phyloP scores from a whole-genome alignment of 2,113 vertebrate species.

The Lamprologus speciosus region DNA sequence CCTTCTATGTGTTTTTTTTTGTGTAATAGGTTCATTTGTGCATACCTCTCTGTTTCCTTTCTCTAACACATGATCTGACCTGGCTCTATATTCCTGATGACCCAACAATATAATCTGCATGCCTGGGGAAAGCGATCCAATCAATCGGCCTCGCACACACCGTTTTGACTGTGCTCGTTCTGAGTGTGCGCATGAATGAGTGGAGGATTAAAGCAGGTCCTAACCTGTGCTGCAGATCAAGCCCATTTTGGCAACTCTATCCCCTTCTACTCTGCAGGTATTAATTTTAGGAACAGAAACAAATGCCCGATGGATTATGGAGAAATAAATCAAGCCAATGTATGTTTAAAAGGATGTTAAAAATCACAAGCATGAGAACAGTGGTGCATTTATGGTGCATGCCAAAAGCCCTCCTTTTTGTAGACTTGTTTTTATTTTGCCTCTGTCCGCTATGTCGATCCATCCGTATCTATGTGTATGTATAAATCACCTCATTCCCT shows the following conservation, averaged over 20 bases:
- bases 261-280: neutral
- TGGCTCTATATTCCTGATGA: constrained; percentile 21
- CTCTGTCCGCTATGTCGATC: neutral
- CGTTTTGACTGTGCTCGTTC: neutral
- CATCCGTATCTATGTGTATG: neutral
- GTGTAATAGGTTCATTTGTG: neutral
- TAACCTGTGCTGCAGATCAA: neutral
- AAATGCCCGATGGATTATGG: neutral
- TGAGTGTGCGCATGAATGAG: neutral
- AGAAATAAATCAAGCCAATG: neutral
- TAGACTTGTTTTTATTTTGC: neutral
- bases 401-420: neutral
- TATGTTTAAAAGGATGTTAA: neutral
- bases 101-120: constrained; percentile 43
- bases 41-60: neutral
- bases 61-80: neutral
- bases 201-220: neutral
- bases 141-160: constrained; percentile 8
- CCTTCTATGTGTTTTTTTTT: rapidly evolving
- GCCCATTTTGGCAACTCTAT: neutral
- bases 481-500: constrained; percentile 22
- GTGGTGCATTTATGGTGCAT: neutral
- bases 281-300: neutral
- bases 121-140: constrained; percentile 44
- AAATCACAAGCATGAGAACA: neutral